Base-by-base conservation (phyloP, 1,140 invertebrate species). In the Cotesia vestalis region DNA sequence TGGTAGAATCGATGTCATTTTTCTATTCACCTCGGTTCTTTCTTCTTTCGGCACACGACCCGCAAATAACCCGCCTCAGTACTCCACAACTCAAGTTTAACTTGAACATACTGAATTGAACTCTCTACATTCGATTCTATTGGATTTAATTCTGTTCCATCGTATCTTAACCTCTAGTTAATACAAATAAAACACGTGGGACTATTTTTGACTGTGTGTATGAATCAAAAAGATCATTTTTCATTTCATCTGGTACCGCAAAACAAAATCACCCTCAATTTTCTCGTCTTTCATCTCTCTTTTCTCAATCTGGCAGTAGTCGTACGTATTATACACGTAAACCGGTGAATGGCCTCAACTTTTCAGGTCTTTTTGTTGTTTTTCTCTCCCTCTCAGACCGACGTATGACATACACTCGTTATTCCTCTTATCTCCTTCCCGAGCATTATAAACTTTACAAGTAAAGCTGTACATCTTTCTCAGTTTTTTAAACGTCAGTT, bases 191-290 rank as follows among this genome's bases (percentile, higher is more conserved):
- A n/a, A 52, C n/a, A n/a, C 0, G 63, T 36, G 14, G 52, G 53
- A 72, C 35, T 46, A 72, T 72, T 72, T 72, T 72, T 72, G 62
- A 72, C 4, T 63, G 27, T 59, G 63, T 66, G 6, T 46, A 46
- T 53, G 40, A 72, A 66, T 72, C 63, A 66, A 52, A 66, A 66
- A 72, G 70, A 72, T 72, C 70, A 72, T 72, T 72, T 66, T 66
- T 72, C 70, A 72, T 20, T 60, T 72, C 70, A 72, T 20, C 51
- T 72, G 63, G 53, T 52, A 72, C 70, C 38, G 55, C 63, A 72
- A 59, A 70, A 59, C 38, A 17, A 61, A 69, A 51, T 60, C 53
- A 72, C 70, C 70, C 70, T 46, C 40, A 46, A 46, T 46, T 46
- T 11, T 46, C 11, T 6, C 40, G 3, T 27, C 27, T 27, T 27